Conservation (phyloP, 2,888 invertebrate genomes). For the Leucania comma region DNA sequence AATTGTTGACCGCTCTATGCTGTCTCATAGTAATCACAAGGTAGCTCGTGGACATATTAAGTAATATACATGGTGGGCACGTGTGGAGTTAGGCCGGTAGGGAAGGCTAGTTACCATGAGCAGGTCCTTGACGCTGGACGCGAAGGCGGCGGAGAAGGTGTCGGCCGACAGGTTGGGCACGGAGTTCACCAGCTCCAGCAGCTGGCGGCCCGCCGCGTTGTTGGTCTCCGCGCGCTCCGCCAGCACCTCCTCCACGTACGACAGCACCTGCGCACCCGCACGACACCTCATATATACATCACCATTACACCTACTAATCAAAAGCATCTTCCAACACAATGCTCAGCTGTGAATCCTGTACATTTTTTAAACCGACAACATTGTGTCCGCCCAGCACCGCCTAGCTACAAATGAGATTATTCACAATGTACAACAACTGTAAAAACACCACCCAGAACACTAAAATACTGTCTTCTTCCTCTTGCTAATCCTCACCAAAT, state of each 20-base stretch:
- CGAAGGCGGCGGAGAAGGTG: constrained; percentile 98
- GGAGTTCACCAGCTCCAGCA: constrained; percentile 97
- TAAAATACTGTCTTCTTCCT: too few relatives aligned
- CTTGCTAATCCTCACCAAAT: too few relatives aligned
- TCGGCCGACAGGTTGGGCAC: constrained; percentile 97
- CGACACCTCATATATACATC: background rate
- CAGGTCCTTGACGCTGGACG: constrained; percentile 98
- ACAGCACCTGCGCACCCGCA: constrained; percentile 89
- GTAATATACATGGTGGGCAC: background rate
- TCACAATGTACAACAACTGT: too few relatives aligned
- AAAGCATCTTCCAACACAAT: background rate
- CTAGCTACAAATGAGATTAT: too few relatives aligned
- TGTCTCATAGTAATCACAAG: background rate
- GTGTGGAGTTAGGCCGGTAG: background rate
- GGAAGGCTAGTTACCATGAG: constrained; percentile 93
- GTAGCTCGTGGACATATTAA: background rate
- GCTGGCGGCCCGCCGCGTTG: constrained; percentile 96
- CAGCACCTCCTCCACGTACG: constrained; percentile 98
- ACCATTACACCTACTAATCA: too few relatives aligned
- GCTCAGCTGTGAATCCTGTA: background rate
- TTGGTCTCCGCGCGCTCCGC: constrained; percentile 94
- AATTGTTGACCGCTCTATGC: background rate
- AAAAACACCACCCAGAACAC: too few relatives aligned
- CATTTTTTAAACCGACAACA: background rate
- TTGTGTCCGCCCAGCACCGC: too few relatives aligned